A percentile compares a stretch with the other conserved stretches of the same genome.
Evolutionary conservation across 2,888 invertebrate species (phyloP).

Genomic region (Pedicia rivosa): DNA sequence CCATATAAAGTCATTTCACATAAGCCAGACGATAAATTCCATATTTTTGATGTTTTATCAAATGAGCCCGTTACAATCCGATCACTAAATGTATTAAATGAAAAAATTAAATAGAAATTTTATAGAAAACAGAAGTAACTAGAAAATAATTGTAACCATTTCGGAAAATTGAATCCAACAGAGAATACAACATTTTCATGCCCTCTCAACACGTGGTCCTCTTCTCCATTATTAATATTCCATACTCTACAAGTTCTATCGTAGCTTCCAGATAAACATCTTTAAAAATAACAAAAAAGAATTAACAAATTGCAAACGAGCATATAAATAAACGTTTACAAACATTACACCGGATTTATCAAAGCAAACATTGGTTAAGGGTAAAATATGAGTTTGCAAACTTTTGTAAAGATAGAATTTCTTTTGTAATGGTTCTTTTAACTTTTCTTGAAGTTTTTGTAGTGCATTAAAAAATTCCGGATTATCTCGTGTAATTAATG

Average conservation of each 20-base stretch:
- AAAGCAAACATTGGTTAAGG: slow-evolving; percentile 55
- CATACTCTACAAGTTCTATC: slow-evolving; percentile 72
- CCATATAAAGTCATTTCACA: slow-evolving; percentile 55
- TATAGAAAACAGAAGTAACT: not conserved
- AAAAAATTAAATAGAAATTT: slow-evolving; percentile 6
- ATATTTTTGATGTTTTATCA: slow-evolving; percentile 60
- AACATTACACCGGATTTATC: slow-evolving; percentile 49
- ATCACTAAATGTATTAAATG: slow-evolving; percentile 34
- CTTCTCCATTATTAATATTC: slow-evolving; percentile 52
- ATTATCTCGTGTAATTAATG: slow-evolving; percentile 39
- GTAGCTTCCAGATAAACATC: slow-evolving; percentile 69
- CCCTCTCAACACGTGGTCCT: slow-evolving; percentile 49
- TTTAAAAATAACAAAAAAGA: slow-evolving; percentile 20
- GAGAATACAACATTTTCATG: slow-evolving; percentile 72
- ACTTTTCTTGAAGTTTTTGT: slow-evolving; percentile 42
- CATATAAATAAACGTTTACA: not conserved
- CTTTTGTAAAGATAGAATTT: slow-evolving; percentile 50
- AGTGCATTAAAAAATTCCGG: slow-evolving; percentile 44
- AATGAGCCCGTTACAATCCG: slow-evolving; percentile 64
- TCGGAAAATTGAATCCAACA: slow-evolving; percentile 60
- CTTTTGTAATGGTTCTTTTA: slow-evolving; percentile 42
- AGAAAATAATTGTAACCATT: slow-evolving; percentile 38
- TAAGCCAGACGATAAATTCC: slow-evolving; percentile 49
- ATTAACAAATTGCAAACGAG: slow-evolving; percentile 6
- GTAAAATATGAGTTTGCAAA: slow-evolving; percentile 48